phyloP scores from a whole-genome alignment of 2,797 vertebrate species.

The Ceryle rudis region DNA sequence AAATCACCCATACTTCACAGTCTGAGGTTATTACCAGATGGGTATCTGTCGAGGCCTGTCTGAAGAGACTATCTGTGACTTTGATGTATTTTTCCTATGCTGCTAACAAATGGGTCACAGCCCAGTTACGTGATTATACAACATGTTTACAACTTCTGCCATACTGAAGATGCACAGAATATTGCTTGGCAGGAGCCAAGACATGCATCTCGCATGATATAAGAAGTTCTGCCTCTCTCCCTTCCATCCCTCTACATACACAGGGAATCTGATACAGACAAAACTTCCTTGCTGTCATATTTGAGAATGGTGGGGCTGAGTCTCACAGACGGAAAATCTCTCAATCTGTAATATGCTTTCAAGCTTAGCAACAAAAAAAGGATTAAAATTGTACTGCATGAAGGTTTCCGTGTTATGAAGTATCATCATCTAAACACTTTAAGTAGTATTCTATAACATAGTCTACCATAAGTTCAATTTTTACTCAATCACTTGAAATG shows the following conservation, averaged over 20 bases:
- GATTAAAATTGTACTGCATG: constrained; percentile 36
- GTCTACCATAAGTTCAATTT: constrained; percentile 57
- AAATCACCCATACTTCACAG: constrained; percentile 36
- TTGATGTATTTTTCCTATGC: constrained; percentile 40
- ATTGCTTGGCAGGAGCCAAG: constrained; percentile 61
- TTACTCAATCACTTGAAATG: constrained; percentile 66
- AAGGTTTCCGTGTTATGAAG: constrained; percentile 66
- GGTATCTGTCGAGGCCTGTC: constrained; percentile 30
- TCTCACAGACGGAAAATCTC: background rate
- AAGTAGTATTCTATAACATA: constrained; percentile 61
- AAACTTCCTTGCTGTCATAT: background rate
- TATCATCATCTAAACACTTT: constrained; percentile 63
- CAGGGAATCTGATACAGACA: background rate
- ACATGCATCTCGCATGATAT: constrained; percentile 12
- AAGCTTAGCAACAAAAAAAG: constrained; percentile 31
- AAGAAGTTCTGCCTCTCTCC: background rate
- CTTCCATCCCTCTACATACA: background rate
- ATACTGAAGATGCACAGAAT: constrained; percentile 41
- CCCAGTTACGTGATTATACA: constrained; percentile 57
- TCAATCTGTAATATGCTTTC: constrained; percentile 1
- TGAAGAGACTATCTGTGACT: constrained; percentile 44
- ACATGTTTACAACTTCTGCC: constrained; percentile 48
- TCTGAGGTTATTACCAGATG: constrained; percentile 46
- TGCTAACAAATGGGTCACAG: constrained; percentile 69
- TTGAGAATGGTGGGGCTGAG: background rate